Base-by-base conservation (phyloP, 1,140 invertebrate genomes). In the Drosophila kepulauana region DNA sequence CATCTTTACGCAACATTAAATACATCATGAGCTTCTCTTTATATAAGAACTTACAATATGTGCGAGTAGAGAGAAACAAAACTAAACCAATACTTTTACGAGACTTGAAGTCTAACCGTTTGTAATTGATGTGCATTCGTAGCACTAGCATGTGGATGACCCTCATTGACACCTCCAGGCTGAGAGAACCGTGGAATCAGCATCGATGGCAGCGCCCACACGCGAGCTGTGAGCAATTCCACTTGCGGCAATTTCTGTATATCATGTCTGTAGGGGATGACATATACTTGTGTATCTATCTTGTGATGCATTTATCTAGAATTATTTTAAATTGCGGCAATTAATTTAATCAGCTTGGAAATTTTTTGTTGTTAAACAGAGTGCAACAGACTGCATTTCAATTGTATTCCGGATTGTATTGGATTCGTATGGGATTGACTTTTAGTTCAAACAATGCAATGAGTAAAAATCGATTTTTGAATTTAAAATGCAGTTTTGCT, bases 111-210 rank as follows among this genome's bases (percentile, higher is more conserved):
- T 30, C 30, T 6, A n/a, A 66, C 41, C 65, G 71, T 69, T 66
- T 72, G 48, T 88, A 82, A 88, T 87, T 88, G 74, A 66, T 84
- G 72, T 88, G 84, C 75, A 84, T 58, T 78, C 43, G n/a, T 41
- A 52, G 56, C 52, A 16, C n/a, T 62, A 2, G 57, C 65, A 43
- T 70, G 46, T 63, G 58, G 59, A 48, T 89, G 85, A 89, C 84
- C 85, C 80, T 79, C 85, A 51, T 5, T 54, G 84, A 63, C 84
- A 79, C 84, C 77, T 82, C 58, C 72, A 46, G 38, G 30, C 16
- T 7, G n/a, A 8, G 52, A 61, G 46, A 52, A 78, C 5, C 25
- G 41, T 66, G 49, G 28, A 28, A 38, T 43, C 57, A 56, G 57
- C 45, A 41, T 51, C 64, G 51, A 61, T 78, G 69, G 46, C 69